These are phyloP conservation scores for Botrylloides violaceus DNA, from an alignment of 23 tunicate species.

Conservation along the genomic window DNA sequence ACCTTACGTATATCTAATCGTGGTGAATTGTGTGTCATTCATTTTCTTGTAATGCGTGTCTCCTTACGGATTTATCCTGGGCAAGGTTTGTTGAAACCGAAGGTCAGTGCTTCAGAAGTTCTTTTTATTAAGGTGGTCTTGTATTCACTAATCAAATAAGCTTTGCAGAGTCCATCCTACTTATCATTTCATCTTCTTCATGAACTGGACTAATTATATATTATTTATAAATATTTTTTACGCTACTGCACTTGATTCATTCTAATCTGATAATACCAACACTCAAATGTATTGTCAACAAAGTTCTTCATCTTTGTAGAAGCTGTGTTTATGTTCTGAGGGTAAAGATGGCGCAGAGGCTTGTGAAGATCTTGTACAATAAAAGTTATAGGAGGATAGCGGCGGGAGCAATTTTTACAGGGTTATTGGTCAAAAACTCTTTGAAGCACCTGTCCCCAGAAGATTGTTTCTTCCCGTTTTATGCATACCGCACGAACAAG, in stretches of 20 bases:
- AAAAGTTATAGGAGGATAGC: slow-evolving; percentile 36
- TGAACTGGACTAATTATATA: too few relatives aligned
- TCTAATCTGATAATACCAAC: background rate
- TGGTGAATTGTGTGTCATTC: too few relatives aligned
- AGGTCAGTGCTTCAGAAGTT: too few relatives aligned
- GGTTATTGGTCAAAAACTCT: slow-evolving; percentile 45
- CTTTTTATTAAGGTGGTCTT: too few relatives aligned
- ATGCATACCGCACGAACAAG: slow-evolving; percentile 27
- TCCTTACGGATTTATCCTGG: too few relatives aligned
- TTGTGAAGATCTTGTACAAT: background rate
- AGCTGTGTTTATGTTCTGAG: background rate
- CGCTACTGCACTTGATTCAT: background rate
- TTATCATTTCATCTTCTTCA: too few relatives aligned
- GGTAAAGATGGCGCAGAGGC: background rate
- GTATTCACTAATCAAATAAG: too few relatives aligned
- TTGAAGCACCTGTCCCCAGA: slow-evolving; percentile 45
- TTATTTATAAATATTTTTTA: background rate
- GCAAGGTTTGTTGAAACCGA: too few relatives aligned
- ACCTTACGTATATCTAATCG: too few relatives aligned
- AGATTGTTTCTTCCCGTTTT: slow-evolving; percentile 36
- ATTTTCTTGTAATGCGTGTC: too few relatives aligned
- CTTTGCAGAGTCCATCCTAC: too few relatives aligned
- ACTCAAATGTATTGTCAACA: background rate
- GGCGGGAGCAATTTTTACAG: slow-evolving; percentile 40
- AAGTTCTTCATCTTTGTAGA: background rate